Percentiles rank a stretch among this genome's conserved stretches.
Evolutionary conservation across 2,888 invertebrate species (phyloP).

Genomic region (Lochmaea capreae): DNA sequence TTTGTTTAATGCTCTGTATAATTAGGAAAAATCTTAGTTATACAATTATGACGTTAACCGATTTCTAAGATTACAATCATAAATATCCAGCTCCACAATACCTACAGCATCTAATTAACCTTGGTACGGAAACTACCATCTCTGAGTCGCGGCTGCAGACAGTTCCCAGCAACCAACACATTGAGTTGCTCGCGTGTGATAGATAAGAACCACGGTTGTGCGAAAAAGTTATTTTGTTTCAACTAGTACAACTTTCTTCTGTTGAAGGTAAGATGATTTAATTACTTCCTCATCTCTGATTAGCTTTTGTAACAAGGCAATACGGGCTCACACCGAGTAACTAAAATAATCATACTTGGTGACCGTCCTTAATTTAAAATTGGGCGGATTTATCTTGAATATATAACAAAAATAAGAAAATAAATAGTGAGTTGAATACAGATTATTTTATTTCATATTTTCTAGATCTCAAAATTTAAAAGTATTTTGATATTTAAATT

Average conservation of each 20-base stretch:
- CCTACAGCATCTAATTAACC: conserved; percentile 16
- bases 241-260: background rate
- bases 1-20: background rate
- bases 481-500: too few species aligned
- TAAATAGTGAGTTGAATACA: too few species aligned
- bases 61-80: background rate
- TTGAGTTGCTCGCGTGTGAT: background rate
- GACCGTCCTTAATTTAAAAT: too few species aligned
- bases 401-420: too few species aligned
- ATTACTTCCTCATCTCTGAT: too few species aligned
- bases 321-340: too few species aligned
- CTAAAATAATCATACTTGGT: too few species aligned
- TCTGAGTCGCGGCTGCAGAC: background rate
- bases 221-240: background rate
- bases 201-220: background rate
- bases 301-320: too few species aligned
- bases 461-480: too few species aligned
- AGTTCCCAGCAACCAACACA: background rate
- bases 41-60: background rate
- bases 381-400: too few species aligned
- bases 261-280: too few species aligned
- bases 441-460: too few species aligned
- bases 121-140: conserved; percentile 22
- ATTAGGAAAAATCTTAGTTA: background rate
- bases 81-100: background rate